These are phyloP conservation scores for Phylloscopus trochiloides DNA, from an alignment of 2,113 vertebrate genomes.

Conservation along the genomic window DNA sequence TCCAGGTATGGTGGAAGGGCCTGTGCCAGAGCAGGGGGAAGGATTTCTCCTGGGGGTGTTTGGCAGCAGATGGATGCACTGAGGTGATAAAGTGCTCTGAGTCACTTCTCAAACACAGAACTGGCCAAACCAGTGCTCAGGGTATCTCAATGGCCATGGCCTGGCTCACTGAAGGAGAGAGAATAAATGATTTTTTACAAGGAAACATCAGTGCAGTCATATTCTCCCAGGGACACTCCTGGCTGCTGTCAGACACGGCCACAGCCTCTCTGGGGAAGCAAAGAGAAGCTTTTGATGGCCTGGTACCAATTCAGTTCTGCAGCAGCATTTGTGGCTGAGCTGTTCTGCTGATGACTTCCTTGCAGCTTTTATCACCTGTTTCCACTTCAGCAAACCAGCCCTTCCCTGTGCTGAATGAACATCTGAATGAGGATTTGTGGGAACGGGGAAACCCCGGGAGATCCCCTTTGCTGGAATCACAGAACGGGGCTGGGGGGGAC, in stretches of 20 bases:
- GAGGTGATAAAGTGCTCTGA: neutral
- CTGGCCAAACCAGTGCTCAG: neutral
- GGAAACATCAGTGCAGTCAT: fast-evolving
- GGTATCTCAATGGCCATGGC: neutral
- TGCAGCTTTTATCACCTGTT: neutral
- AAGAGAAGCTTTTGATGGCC: neutral
- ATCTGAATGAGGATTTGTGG: neutral
- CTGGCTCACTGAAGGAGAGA: neutral
- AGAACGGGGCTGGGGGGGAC: neutral
- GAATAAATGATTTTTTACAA: neutral
- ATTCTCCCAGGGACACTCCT: neutral
- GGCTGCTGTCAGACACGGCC: fast-evolving
- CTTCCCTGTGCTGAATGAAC: neutral
- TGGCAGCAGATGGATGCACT: neutral
- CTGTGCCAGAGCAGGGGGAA: neutral
- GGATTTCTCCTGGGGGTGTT: neutral
- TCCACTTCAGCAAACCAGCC: neutral
- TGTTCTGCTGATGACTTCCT: neutral
- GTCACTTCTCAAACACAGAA: slow-evolving; percentile 21
- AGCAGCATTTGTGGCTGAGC: neutral
- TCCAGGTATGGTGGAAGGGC: neutral
- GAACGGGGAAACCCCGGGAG: neutral
- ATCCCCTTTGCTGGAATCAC: neutral
- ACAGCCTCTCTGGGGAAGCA: neutral
- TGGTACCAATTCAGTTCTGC: neutral